These are phyloP conservation scores for Oedothorax gibbosus DNA, from an alignment of 1,140 invertebrate genomes.

Conservation along the genomic window DNA sequence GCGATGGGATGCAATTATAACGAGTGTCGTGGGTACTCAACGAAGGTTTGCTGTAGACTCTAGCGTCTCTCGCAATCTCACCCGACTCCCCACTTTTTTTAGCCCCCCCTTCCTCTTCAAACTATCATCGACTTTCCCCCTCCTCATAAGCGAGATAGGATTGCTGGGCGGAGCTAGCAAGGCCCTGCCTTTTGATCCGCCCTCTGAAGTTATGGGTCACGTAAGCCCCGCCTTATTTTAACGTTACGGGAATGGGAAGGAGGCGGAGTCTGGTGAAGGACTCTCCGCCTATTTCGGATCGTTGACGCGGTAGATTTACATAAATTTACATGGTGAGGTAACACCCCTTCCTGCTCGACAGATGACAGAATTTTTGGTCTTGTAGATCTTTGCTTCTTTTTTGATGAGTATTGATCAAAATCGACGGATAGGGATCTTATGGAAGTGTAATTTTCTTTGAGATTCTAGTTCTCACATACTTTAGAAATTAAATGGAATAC, in stretches of 20 bases:
- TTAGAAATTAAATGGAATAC: too few relatives aligned
- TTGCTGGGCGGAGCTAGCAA: too few relatives aligned
- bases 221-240: neutral
- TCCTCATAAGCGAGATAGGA: constrained; percentile 8
- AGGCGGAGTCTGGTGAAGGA: too few relatives aligned
- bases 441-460: too few relatives aligned
- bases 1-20: constrained; percentile 40
- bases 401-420: constrained; percentile 45
- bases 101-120: constrained; percentile 22
- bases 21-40: constrained; percentile 31
- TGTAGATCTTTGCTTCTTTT: constrained; percentile 30
- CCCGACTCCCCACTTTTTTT: constrained; percentile 54
- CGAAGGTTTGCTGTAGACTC: constrained; percentile 46
- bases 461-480: too few relatives aligned
- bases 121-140: constrained; percentile 56
- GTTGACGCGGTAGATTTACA: constrained; percentile 50
- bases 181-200: neutral
- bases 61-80: constrained; percentile 48
- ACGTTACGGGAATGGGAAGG: neutral
- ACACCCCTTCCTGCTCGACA: constrained; percentile 45
- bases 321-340: constrained; percentile 54
- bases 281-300: constrained; percentile 12
- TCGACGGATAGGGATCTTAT: neutral
- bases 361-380: constrained; percentile 51
- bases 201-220: constrained; percentile 18